Conservation (phyloP, 2,888 invertebrate genomes). For the Melipona bicolor region DNA sequence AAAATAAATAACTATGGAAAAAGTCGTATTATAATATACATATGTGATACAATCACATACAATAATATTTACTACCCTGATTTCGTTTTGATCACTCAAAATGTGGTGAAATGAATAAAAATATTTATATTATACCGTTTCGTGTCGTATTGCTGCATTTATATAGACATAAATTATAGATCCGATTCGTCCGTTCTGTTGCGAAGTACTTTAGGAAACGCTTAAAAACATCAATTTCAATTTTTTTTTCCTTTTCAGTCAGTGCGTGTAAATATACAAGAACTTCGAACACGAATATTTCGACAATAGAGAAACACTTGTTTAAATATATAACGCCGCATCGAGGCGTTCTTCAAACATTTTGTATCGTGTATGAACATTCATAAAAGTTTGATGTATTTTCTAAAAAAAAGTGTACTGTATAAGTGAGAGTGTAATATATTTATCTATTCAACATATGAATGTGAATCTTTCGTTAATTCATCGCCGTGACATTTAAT, state of each 20-base stretch:
- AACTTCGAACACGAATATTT: constrained; percentile 33
- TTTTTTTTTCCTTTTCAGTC: constrained; percentile 9
- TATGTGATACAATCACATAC: constrained; percentile 39
- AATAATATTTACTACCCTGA: constrained; percentile 36
- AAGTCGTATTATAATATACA: constrained; percentile 46
- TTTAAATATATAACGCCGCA: constrained; percentile 17
- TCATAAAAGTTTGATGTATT: constrained; percentile 67
- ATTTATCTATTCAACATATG: constrained; percentile 77
- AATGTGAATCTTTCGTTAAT: constrained; percentile 1
- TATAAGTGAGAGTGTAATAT: constrained; percentile 78
- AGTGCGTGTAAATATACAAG: constrained; percentile 19
- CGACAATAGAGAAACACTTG: constrained; percentile 43
- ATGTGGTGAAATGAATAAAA: neutral
- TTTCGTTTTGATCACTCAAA: constrained; percentile 11
- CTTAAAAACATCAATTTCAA: neutral
- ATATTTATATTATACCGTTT: neutral
- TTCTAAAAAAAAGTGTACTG: constrained; percentile 77
- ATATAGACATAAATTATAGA: constrained; percentile 1
- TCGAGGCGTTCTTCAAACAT: constrained; percentile 32
- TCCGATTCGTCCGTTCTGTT: constrained; percentile 4
- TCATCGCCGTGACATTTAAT: neutral
- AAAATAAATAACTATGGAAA: constrained; percentile 61
- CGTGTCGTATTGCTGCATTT: constrained; percentile 7
- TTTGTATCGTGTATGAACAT: constrained; percentile 47
- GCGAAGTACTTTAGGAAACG: neutral